Evolutionary conservation across 35 echinoderm and acorn worm genomes (phyloP).

Genomic region (Diadema setosum): DNA sequence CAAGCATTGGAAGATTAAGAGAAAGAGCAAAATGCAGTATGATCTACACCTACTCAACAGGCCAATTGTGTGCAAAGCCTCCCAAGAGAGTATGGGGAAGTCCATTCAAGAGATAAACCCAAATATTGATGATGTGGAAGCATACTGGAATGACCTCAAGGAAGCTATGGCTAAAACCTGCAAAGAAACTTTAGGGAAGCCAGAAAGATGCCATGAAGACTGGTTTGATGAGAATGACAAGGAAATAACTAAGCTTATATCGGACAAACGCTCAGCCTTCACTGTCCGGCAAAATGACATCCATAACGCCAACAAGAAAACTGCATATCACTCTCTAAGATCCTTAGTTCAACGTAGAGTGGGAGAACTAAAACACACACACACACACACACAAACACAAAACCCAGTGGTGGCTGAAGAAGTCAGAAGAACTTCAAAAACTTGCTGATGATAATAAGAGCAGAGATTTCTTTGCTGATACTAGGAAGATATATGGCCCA

Average conservation of each 20-base stretch:
- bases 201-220: background rate
- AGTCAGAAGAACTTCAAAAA: background rate
- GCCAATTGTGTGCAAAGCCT: background rate
- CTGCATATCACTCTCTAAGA: background rate
- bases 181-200: background rate
- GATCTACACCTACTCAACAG: background rate
- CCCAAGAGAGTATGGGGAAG: background rate
- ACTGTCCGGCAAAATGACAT: conserved; percentile 17
- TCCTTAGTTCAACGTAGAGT: background rate
- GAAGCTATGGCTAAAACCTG: background rate
- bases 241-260: background rate
- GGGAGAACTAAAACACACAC: background rate
- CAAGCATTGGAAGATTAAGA: background rate
- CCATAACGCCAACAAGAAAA: background rate
- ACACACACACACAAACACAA: no score
- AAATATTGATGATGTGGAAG: background rate
- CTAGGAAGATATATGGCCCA: background rate
- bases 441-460: background rate
- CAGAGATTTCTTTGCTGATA: background rate
- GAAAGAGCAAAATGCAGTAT: background rate
- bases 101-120: background rate
- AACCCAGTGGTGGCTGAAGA: background rate
- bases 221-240: conserved; percentile 51
- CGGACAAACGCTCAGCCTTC: background rate
- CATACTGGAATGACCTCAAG: background rate